phyloP scores from a whole-genome alignment of 2,113 vertebrate genomes.

The Semicossyphus pulcher region DNA sequence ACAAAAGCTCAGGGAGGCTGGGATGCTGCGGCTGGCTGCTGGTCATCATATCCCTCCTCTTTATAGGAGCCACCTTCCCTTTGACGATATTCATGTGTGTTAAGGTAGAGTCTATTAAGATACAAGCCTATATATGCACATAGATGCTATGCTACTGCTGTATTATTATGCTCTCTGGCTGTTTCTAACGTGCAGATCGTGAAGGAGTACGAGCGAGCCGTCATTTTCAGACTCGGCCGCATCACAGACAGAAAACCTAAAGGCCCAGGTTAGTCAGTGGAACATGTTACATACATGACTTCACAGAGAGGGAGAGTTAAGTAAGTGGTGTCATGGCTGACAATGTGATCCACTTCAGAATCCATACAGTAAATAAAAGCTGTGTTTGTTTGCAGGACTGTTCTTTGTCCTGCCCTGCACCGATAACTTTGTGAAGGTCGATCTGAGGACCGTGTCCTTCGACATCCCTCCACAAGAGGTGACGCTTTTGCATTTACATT shows the following conservation, averaged over 20 bases:
- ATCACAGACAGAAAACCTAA: conserved; percentile 87
- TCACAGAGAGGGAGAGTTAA: too few species aligned
- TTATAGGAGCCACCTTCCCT: conserved; percentile 85
- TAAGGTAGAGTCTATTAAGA: conserved; percentile 85
- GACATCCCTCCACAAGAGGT: conserved; percentile 97
- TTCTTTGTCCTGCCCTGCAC: conserved; percentile 94
- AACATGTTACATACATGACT: neutral
- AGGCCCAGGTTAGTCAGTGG: conserved; percentile 86
- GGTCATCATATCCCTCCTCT: conserved; percentile 83
- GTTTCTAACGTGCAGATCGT: conserved; percentile 81
- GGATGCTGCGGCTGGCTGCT: conserved; percentile 88
- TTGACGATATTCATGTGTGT: conserved; percentile 87
- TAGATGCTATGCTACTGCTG: too few species aligned
- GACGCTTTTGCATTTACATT: neutral
- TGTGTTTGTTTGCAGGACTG: conserved; percentile 83
- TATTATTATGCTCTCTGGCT: neutral
- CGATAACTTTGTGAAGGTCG: conserved; percentile 92
- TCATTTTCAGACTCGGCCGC: conserved; percentile 89
- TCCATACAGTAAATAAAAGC: too few species aligned
- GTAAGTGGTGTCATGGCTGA: too few species aligned
- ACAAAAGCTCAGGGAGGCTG: conserved; percentile 70
- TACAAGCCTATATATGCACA: neutral
- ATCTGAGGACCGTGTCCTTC: conserved; percentile 94
- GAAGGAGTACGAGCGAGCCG: conserved; percentile 90
- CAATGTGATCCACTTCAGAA: too few species aligned